phyloP scores from a whole-genome alignment of 2,888 invertebrate genomes.

The Tenthredo amoena region DNA sequence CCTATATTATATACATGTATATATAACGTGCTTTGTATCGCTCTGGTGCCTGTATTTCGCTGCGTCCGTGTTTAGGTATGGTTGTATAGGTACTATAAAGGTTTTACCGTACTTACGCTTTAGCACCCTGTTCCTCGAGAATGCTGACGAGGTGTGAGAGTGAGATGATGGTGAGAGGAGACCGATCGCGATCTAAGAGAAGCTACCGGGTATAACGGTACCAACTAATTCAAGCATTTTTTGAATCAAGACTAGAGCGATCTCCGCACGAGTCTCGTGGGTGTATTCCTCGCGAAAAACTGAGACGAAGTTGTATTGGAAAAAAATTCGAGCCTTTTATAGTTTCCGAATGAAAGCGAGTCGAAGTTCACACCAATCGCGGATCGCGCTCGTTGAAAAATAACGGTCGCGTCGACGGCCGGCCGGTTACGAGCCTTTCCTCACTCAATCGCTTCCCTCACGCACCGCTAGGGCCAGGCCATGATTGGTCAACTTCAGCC shows the following conservation, averaged over 20 bases:
- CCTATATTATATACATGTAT: neutral
- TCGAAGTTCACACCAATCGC: neutral
- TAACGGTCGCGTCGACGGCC: neutral
- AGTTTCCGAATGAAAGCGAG: neutral
- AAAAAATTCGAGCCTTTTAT: neutral
- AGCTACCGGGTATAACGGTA: neutral
- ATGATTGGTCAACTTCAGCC: neutral
- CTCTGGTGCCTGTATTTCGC: neutral
- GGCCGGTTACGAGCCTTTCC: neutral
- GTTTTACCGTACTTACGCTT: constrained; percentile 47
- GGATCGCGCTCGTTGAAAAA: neutral
- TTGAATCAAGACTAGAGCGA: neutral
- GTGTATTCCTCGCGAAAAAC: neutral
- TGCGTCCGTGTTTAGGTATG: neutral
- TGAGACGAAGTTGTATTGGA: neutral
- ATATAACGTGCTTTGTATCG: neutral
- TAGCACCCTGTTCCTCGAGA: constrained; percentile 42
- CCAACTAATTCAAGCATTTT: neutral
- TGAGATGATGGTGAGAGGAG: neutral
- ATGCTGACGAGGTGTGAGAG: constrained; percentile 41
- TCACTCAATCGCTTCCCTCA: neutral
- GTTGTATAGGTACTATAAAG: constrained; percentile 32
- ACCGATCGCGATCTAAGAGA: too few relatives aligned
- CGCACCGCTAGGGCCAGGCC: neutral
- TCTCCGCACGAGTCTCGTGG: neutral